Evolutionary conservation across 2,113 vertebrate species (phyloP).

Genomic region (Oncorhynchus masou): DNA sequence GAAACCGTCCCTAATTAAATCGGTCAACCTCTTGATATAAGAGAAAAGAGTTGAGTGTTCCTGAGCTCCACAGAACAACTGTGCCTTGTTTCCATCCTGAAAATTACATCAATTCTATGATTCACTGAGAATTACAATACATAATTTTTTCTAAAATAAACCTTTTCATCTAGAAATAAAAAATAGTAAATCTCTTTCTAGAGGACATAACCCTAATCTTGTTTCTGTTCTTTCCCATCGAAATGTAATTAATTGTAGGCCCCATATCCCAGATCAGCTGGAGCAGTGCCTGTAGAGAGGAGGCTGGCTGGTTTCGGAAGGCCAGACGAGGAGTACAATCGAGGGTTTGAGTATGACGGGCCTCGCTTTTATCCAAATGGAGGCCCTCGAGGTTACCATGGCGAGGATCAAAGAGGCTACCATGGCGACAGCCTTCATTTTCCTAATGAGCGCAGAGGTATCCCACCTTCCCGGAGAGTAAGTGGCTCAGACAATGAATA

Average conservation of each 20-base stretch:
- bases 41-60: no score
- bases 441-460: conserved; percentile 61
- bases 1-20: no score
- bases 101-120: no score
- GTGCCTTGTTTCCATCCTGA: no score
- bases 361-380: conserved; percentile 72
- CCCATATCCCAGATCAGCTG: conserved; percentile 57
- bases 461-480: conserved; percentile 66
- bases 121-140: no score
- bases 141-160: no score
- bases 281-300: conserved; percentile 50
- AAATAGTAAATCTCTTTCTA: no score
- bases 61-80: no score
- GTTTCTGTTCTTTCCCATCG: no score
- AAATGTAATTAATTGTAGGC: conserved; percentile 40
- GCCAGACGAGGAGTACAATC: conserved; percentile 67
- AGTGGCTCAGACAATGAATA: background rate
- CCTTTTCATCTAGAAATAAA: no score
- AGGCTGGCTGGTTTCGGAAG: conserved; percentile 59
- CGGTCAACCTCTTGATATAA: no score
- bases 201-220: no score
- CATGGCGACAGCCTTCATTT: conserved; percentile 67
- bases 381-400: conserved; percentile 66
- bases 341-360: conserved; percentile 70
- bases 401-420: conserved; percentile 70